A percentile compares a stretch with the other conserved stretches of the same genome.
Evolutionary conservation across 64 coral and sea anemone species (phyloP).

Genomic region (Catalaphyllia jardinei): DNA sequence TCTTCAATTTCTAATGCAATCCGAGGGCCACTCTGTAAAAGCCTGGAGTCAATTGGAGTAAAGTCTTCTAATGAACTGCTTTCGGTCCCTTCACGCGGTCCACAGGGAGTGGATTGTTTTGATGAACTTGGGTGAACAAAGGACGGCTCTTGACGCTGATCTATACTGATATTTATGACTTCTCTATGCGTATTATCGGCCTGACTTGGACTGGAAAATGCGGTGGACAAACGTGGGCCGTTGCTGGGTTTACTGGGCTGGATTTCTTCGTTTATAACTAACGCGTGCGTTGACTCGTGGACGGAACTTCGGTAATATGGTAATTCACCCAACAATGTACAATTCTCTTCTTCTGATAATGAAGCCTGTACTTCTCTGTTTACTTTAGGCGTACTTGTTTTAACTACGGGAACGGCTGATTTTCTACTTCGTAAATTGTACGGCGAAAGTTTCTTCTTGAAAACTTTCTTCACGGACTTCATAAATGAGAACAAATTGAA

Average conservation of each 20-base stretch:
- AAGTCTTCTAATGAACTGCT: conserved; percentile 9
- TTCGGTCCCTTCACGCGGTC: not conserved
- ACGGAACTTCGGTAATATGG: not conserved
- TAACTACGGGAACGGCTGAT: not conserved
- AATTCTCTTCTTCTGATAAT: conserved; percentile 2
- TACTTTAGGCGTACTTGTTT: not conserved
- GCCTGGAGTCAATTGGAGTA: not conserved
- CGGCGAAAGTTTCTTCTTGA: not conserved
- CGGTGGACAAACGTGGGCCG: not conserved
- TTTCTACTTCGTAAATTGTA: conserved; percentile 1
- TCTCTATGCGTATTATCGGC: not conserved
- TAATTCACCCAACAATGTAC: not conserved
- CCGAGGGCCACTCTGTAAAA: not conserved
- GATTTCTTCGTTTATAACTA: not conserved
- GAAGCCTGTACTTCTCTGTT: not conserved
- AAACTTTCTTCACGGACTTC: not conserved
- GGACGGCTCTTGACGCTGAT: not conserved
- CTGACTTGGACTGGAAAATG: conserved; percentile 6
- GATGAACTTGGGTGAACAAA: not conserved
- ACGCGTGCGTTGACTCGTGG: not conserved
- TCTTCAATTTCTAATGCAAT: not conserved
- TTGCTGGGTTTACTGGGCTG: not conserved
- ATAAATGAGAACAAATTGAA: too few species aligned
- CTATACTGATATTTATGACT: not conserved
- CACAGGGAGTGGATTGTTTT: not conserved